Percentiles rank a stretch among this genome's conserved stretches.
Conservation (phyloP, 2,113 vertebrate species). For the Ameiurus melas region DNA sequence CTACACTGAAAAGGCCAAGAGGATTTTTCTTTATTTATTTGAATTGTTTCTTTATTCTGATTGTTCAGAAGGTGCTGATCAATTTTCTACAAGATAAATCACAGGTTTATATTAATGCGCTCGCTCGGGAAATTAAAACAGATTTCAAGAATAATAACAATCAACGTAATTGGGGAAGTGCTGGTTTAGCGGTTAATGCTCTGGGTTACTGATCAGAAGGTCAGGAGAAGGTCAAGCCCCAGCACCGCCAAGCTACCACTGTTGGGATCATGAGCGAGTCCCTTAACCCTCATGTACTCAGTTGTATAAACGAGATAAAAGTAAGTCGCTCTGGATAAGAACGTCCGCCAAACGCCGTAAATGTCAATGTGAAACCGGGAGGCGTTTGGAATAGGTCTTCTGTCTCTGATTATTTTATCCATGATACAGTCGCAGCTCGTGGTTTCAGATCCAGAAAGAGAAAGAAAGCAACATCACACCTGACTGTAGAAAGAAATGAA, state of each 20-base stretch:
- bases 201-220: too few relatives aligned
- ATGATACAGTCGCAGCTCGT: neutral
- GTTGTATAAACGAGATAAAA: too few relatives aligned
- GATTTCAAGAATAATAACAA: too few relatives aligned
- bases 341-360: too few relatives aligned
- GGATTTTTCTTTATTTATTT: neutral
- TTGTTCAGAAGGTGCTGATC: neutral
- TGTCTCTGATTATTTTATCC: neutral
- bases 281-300: too few relatives aligned
- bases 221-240: too few relatives aligned
- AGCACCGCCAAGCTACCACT: too few relatives aligned
- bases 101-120: neutral
- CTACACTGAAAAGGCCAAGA: neutral
- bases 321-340: too few relatives aligned
- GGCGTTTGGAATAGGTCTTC: neutral
- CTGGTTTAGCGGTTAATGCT: too few relatives aligned
- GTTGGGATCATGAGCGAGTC: too few relatives aligned
- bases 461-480: neutral
- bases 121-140: neutral
- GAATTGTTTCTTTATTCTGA: neutral
- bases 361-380: neutral
- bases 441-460: neutral
- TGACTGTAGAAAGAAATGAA: neutral
- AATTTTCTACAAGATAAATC: neutral
- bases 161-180: too few relatives aligned